Base-by-base conservation (phyloP, 2,797 vertebrate species). In the Acanthopagrus latus region DNA sequence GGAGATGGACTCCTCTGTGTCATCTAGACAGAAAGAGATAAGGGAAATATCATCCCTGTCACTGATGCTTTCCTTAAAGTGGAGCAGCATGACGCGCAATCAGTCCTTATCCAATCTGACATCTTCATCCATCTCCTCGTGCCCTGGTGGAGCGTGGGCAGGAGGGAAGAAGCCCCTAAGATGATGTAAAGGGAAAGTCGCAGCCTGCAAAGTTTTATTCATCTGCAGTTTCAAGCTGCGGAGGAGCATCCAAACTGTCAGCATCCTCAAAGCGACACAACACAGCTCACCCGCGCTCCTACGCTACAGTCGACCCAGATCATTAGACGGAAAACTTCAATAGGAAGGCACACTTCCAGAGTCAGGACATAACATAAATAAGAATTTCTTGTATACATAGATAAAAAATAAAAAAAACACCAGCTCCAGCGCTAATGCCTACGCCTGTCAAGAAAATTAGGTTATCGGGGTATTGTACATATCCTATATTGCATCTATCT, bases 1-100 rank as follows among this genome's bases (percentile, higher is more conserved):
- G 38, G 76, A 86, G 69, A 83, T 56, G 66, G 80, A 74, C 60
- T 72, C 38, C 52, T 81, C 71, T 52, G 74, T 76, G 78, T 80
- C 82, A 84, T 43, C 67, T 58, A 80, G 84, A 76, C 72, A 78
- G 62, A 75, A n/a, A 77, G 71, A 80, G 70, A 89, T 68, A 87
- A 80, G 71, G 29, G 67, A 87, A 86, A 87, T 83, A 83, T 89
- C 73, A 74, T 59, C 74, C 82, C 57, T 11, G 60, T 48, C 5
- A 8, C 65, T 21, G 3, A 62, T 51, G 62, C 74, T 72, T 82
- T 82, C 54, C 73, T 83, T 80, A 67, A 87, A 83, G 74, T 70
- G 70, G 55, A 80, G 54, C 72, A 67, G 72, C 43, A 38, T 47
- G 76, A 81, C 64, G 77, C n/a, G 17, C 68, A 73, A 87, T 84